phyloP scores from a whole-genome alignment of 2,888 invertebrate genomes.

The Gnatocerus cornutus region DNA sequence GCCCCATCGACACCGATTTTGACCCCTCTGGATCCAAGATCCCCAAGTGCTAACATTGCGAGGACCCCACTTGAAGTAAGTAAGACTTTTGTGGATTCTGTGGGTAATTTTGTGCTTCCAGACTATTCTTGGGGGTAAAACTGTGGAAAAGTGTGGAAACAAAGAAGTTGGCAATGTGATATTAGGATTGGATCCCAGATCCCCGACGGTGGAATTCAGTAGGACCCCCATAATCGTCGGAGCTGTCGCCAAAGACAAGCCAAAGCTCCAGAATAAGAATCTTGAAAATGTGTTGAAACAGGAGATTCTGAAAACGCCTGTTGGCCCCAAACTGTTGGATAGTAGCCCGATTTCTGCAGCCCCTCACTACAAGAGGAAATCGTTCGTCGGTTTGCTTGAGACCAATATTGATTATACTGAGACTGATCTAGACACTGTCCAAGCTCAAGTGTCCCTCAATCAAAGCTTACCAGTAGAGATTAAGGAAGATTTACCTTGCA shows the following conservation, averaged over 20 bases:
- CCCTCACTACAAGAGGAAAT: conserved; percentile 65
- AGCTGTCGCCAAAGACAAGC: conserved; percentile 49
- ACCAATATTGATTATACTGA: conserved; percentile 78
- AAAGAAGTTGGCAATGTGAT: conserved; percentile 32
- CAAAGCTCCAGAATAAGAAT: conserved; percentile 65
- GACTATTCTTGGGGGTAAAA: conserved; percentile 49
- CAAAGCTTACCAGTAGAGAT: conserved; percentile 39
- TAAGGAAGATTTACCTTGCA: conserved; percentile 37
- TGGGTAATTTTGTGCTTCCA: conserved; percentile 1
- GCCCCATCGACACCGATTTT: conserved; percentile 57
- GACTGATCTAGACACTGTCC: conserved; percentile 68
- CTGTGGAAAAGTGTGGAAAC: conserved; percentile 45
- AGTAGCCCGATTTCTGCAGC: conserved; percentile 65
- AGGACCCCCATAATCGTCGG: conserved; percentile 74
- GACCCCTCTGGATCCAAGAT: conserved; percentile 73
- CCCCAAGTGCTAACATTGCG: conserved; percentile 75
- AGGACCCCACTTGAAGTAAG: conserved; percentile 77
- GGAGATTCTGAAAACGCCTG: conserved; percentile 62
- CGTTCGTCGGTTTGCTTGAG: conserved; percentile 73
- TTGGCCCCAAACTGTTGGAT: conserved; percentile 64
- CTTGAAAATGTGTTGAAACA: conserved; percentile 61
- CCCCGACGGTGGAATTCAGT: conserved; percentile 76
- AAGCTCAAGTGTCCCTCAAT: conserved; percentile 55
- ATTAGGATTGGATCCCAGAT: conserved; percentile 72
- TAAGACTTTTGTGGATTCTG: background rate